These are phyloP conservation scores for Tokudaia muenninki DNA, from an alignment of 2,797 vertebrate genomes.

Conservation along the genomic window DNA sequence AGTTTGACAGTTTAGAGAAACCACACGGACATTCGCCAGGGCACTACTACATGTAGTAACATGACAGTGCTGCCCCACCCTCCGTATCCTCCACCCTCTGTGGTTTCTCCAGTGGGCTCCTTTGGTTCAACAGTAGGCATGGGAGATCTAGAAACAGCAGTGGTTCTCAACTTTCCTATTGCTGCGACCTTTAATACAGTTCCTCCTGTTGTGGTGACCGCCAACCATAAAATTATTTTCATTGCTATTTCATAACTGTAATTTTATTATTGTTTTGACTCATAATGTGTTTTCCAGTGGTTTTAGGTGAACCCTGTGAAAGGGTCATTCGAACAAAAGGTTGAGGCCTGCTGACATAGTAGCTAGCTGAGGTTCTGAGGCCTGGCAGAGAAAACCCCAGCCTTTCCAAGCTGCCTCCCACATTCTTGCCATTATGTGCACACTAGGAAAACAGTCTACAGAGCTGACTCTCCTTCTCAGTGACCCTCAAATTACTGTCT, in stretches of 20 bases:
- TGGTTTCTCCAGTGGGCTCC: neutral
- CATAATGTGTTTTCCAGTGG: neutral
- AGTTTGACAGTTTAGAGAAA: neutral
- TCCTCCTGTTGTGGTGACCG: neutral
- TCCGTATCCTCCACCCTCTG: neutral
- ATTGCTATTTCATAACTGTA: neutral
- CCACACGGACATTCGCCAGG: neutral
- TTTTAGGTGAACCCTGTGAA: neutral
- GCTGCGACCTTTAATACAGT: neutral
- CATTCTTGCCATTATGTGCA: neutral
- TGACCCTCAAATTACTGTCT: neutral
- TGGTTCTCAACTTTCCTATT: neutral
- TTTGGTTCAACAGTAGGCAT: neutral
- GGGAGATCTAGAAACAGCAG: neutral
- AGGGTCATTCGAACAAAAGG: neutral
- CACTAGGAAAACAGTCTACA: neutral
- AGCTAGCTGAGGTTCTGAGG: neutral
- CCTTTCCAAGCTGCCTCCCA: neutral
- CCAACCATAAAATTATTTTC: neutral
- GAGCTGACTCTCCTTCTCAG: neutral
- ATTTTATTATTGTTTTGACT: neutral
- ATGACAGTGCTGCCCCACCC: neutral
- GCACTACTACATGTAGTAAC: neutral
- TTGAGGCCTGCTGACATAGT: neutral
- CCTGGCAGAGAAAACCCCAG: neutral